Evolutionary conservation across 2,113 vertebrate species (phyloP), one percentile per base, ranked within the genome.

Genomic region (Epinephelus lanceolatus): DNA sequence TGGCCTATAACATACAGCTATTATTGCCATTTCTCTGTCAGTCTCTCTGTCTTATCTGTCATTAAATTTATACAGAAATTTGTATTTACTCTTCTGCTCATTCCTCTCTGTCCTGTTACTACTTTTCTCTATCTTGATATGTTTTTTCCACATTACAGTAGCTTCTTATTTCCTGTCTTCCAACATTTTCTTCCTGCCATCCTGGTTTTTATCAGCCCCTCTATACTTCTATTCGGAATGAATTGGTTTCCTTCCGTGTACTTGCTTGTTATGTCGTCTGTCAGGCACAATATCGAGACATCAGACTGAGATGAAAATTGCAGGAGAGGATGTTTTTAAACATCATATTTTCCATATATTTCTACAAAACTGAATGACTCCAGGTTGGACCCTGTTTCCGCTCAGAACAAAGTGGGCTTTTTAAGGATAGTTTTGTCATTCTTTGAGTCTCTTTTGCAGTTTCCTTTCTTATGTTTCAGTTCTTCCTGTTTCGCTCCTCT

Each of bases 1-100:
- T 72, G 51, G 30, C 12, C 79, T 27, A 15, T 70, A 91, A 79
- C 83, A 55, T 72, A 33, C 30, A 10, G 25, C 57, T 63, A 72
- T 76, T 67, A 55, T 21, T 27, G 65, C 12, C 19, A 51, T 40
- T 21, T 62, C 17, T 61, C 56, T 59, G 33, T 70, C 49, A 15
- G 42, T 68, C 23, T 68, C 57, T 71, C 49, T 55, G 14, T 68
- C 23, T 40, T 17, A 30, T 73, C 47, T 52, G 53, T 75, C 19
- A 70, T 42, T 53, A 15, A 57, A 49, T 40, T 57, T 25, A 23
- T 10, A 4, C 8, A 17, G 4, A 15, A 47, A 1, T n/a, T 7
- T 63, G 9, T 45, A 1, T 17, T 12, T 23, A 18, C 42, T 30
- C 2, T n/a, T 68, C 1, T 42, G 5, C 9, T 62, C 9, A 8